phyloP scores from a whole-genome alignment of 2,113 vertebrate genomes.

The Podocnemis expansa region DNA sequence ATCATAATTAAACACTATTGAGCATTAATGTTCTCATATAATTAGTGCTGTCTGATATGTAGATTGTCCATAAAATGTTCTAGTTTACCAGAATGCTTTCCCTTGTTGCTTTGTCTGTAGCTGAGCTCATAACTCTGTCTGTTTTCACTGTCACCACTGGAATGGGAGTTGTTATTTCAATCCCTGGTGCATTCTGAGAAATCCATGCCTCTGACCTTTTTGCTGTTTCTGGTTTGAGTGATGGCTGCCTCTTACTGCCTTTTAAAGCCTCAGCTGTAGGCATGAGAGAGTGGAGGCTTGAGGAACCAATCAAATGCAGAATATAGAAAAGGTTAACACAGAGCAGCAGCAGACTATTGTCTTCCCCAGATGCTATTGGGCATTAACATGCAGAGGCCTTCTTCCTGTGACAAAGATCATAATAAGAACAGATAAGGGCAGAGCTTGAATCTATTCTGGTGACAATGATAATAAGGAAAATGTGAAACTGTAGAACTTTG shows the following conservation, averaged over 20 bases:
- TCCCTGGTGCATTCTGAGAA: conserved; percentile 7
- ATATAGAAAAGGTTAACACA: conserved; percentile 74
- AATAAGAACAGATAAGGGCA: conserved; percentile 67
- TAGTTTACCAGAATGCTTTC: neutral
- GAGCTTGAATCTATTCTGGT: conserved; percentile 48
- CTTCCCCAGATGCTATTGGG: neutral
- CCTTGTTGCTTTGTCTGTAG: neutral
- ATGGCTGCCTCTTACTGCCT: conserved; percentile 59
- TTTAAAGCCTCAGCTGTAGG: conserved; percentile 56
- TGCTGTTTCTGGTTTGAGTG: conserved; percentile 56
- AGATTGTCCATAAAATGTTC: neutral
- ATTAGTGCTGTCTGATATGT: neutral
- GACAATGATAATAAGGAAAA: conserved; percentile 49
- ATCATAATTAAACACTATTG: neutral
- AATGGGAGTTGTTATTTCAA: conserved; percentile 2
- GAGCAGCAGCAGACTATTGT: neutral
- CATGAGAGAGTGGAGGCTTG: conserved; percentile 36
- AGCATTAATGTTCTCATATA: neutral
- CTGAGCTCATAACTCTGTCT: neutral
- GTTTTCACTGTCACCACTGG: neutral
- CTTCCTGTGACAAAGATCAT: conserved; percentile 62
- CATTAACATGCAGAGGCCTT: conserved; percentile 60
- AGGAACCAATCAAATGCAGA: conserved; percentile 66
- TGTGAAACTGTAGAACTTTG: neutral
- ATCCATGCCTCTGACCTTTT: conserved; percentile 66